Percentiles rank a stretch among this genome's conserved stretches.
Evolutionary conservation across 2,797 vertebrate genomes (phyloP).

Genomic region (Uromys caudimaculatus): DNA sequence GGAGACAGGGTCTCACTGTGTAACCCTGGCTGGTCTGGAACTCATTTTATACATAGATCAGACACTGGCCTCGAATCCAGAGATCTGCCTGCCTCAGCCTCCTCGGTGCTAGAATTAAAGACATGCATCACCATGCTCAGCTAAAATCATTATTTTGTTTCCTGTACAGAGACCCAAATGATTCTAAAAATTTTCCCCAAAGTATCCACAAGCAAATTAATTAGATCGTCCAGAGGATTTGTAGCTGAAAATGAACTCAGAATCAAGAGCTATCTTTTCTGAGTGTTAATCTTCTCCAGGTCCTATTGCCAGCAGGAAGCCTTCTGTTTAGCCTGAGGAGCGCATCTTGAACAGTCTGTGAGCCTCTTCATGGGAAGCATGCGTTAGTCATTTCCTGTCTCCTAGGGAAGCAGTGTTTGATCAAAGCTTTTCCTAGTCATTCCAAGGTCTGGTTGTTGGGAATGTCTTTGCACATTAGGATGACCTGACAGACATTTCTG

Average conservation of each 20-base stretch:
- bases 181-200: background rate
- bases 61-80: background rate
- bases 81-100: background rate
- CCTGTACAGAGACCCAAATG: constrained; percentile 49
- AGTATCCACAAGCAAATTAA: constrained; percentile 54
- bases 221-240: constrained; percentile 49
- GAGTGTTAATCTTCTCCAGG: constrained; percentile 29
- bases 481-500: constrained; percentile 17
- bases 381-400: constrained; percentile 15
- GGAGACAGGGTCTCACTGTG: too few species aligned
- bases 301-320: background rate
- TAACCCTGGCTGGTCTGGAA: background rate
- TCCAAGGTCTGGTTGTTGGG: constrained; percentile 37
- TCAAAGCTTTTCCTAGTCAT: constrained; percentile 42
- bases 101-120: background rate
- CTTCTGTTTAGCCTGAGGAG: constrained; percentile 19
- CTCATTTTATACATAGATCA: background rate
- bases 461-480: constrained; percentile 42
- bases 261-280: constrained; percentile 30
- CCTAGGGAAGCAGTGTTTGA: constrained; percentile 25
- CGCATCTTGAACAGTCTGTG: background rate
- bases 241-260: constrained; percentile 49
- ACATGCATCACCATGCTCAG: background rate
- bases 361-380: background rate
- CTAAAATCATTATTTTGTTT: constrained; percentile 54